A percentile compares a stretch with the other conserved stretches of the same genome.
Conservation (phyloP, 2,888 invertebrate species). For the Mythimna impura region DNA sequence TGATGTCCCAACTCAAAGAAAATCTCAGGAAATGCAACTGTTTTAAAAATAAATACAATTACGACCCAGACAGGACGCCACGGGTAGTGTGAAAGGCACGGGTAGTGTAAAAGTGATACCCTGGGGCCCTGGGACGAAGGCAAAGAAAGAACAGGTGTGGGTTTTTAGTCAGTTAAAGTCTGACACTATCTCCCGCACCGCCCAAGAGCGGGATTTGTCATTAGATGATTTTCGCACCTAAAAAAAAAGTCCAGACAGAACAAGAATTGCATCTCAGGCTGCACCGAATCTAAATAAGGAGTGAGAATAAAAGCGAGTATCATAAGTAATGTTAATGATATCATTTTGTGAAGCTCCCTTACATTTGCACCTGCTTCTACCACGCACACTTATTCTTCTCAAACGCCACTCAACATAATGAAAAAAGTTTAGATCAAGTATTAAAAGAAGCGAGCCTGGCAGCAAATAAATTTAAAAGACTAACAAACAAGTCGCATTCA, state of each 20-base stretch:
- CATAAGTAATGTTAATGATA: conserved; percentile 35
- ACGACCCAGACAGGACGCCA: conserved; percentile 42
- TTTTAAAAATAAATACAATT: conserved; percentile 50
- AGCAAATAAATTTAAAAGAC: conserved; percentile 61
- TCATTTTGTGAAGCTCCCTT: conserved; percentile 36
- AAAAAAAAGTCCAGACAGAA: conserved; percentile 47
- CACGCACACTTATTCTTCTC: conserved; percentile 17
- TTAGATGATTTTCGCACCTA: no score
- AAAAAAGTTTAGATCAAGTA: conserved; percentile 53
- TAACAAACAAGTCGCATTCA: conserved; percentile 70
- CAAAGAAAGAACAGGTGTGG: no score
- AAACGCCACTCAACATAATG: conserved; percentile 48
- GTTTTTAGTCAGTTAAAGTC: no score
- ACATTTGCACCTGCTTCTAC: conserved; percentile 34
- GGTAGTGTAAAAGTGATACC: no score
- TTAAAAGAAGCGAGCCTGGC: conserved; percentile 33
- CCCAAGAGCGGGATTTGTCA: no score
- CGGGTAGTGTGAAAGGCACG: no score
- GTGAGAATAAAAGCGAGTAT: conserved; percentile 21
- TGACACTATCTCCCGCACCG: no score
- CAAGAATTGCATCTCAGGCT: conserved; percentile 46
- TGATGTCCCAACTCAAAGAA: no score
- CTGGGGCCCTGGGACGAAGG: no score
- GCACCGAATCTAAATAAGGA: conserved; percentile 30
- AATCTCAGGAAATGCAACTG: conserved; percentile 11